Evolutionary conservation across 2,113 vertebrate genomes (phyloP).

Genomic region (Heterotilapia buettikoferi): DNA sequence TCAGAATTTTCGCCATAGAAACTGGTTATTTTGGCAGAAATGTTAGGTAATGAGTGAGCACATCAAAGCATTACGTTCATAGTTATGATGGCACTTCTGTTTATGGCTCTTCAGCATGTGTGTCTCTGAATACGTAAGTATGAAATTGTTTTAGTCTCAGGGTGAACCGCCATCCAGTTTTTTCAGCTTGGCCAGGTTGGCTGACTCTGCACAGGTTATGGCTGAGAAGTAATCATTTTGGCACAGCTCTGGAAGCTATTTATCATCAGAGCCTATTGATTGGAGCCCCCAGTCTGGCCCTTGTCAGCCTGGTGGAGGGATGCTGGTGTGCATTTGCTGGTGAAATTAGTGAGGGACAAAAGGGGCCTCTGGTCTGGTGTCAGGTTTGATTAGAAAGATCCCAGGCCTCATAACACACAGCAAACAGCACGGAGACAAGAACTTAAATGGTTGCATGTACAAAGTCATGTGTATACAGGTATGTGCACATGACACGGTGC

Average conservation of each 20-base stretch:
- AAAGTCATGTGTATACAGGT: neutral
- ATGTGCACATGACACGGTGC: neutral
- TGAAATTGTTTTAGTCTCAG: neutral
- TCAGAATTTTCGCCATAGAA: neutral
- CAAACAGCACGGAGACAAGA: constrained; percentile 15
- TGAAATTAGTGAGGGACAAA: constrained; percentile 50
- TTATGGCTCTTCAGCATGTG: constrained; percentile 9
- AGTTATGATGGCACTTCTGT: constrained; percentile 10
- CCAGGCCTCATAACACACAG: constrained; percentile 23
- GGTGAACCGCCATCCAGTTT: constrained; percentile 17
- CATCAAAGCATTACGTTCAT: constrained; percentile 5
- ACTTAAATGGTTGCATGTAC: neutral
- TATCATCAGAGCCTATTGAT: constrained; percentile 65
- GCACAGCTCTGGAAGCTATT: constrained; percentile 76
- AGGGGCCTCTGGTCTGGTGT: constrained; percentile 63
- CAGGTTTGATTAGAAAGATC: constrained; percentile 68
- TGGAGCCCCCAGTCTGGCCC: constrained; percentile 58
- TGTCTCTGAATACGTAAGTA: neutral
- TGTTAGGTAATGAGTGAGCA: neutral
- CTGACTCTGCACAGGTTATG: constrained; percentile 58
- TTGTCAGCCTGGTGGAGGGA: constrained; percentile 47
- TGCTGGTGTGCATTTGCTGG: constrained; percentile 26
- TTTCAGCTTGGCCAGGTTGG: constrained; percentile 50
- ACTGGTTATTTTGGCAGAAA: neutral
- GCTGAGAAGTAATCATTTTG: constrained; percentile 57